Evolutionary conservation across 2,797 vertebrate species (phyloP).

Genomic region (Apodemus agrarius): DNA sequence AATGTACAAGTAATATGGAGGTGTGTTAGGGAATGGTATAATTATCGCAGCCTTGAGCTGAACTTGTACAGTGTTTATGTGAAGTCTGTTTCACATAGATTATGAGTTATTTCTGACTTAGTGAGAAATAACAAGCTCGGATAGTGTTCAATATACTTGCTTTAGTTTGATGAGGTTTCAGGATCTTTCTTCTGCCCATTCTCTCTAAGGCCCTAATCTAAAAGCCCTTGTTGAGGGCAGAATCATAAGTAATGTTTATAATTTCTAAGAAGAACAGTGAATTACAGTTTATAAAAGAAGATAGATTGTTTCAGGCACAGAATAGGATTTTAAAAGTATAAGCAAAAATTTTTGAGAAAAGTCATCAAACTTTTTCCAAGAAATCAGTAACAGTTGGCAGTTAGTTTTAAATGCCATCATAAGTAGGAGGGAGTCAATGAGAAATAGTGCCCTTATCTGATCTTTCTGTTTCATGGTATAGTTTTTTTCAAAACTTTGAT

Average conservation of each 20-base stretch:
- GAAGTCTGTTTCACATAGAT: background rate
- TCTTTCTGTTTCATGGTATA: constrained; percentile 63
- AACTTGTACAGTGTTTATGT: constrained; percentile 41
- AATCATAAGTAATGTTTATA: background rate
- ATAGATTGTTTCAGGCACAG: rapidly evolving
- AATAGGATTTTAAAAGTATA: background rate
- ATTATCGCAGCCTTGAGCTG: background rate
- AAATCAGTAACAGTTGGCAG: constrained; percentile 5
- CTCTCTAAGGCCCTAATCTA: background rate
- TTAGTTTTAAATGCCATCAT: constrained; percentile 52
- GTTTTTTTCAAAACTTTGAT: constrained; percentile 48
- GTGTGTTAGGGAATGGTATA: constrained; percentile 24
- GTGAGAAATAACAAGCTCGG: background rate
- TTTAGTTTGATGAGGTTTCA: background rate
- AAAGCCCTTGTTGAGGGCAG: background rate
- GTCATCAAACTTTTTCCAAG: background rate
- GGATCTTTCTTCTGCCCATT: background rate
- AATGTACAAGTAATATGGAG: background rate
- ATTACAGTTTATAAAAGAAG: background rate
- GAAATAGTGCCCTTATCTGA: constrained; percentile 47
- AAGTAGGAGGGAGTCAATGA: constrained; percentile 40
- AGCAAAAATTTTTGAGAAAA: background rate
- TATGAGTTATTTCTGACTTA: background rate
- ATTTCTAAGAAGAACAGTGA: background rate
- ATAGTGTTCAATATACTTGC: background rate